Percentiles rank a stretch among this genome's conserved stretches.
Conservation (phyloP, 1,140 invertebrate species). For the Papilio dardanus region DNA sequence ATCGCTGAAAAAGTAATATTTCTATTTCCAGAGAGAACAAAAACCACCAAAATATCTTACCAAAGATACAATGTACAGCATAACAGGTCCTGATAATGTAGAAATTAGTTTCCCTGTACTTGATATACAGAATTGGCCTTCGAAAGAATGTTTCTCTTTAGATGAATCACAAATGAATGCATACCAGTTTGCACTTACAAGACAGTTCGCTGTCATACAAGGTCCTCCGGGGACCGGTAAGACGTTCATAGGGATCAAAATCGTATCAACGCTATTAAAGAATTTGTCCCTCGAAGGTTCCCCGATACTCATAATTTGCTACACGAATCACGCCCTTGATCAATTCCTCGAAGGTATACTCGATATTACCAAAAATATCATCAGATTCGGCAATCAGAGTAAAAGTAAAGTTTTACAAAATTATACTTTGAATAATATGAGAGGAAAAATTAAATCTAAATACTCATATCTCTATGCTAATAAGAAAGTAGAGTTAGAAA, state of each 20-base stretch:
- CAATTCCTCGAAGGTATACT: conserved; percentile 92
- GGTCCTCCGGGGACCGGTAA: conserved; percentile 92
- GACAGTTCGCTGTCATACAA: conserved; percentile 90
- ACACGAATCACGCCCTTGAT: conserved; percentile 94
- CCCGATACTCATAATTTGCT: conserved; percentile 92
- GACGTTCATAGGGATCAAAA: conserved; percentile 88
- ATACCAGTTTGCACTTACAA: conserved; percentile 83
- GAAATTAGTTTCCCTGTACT: conserved; percentile 66
- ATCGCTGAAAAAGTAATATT: conserved; percentile 31
- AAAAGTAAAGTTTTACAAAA: conserved; percentile 83
- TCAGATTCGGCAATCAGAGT: conserved; percentile 89
- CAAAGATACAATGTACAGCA: conserved; percentile 61
- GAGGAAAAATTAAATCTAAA: conserved; percentile 64
- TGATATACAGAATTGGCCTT: conserved; percentile 71
- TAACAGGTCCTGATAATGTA: conserved; percentile 45
- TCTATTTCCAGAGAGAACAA: conserved; percentile 58
- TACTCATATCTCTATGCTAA: conserved; percentile 61
- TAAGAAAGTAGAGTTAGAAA: conserved; percentile 64
- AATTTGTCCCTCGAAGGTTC: conserved; percentile 79
- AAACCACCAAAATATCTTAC: conserved; percentile 60
- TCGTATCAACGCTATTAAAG: conserved; percentile 84
- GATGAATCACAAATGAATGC: conserved; percentile 85
- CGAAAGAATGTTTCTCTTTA: conserved; percentile 67
- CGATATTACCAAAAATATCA: conserved; percentile 82
- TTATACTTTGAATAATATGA: conserved; percentile 78